Evolutionary conservation across 2,797 vertebrate species (phyloP), one percentile per base, ranked within the genome.

Genomic region (Cynopterus sphinx): DNA sequence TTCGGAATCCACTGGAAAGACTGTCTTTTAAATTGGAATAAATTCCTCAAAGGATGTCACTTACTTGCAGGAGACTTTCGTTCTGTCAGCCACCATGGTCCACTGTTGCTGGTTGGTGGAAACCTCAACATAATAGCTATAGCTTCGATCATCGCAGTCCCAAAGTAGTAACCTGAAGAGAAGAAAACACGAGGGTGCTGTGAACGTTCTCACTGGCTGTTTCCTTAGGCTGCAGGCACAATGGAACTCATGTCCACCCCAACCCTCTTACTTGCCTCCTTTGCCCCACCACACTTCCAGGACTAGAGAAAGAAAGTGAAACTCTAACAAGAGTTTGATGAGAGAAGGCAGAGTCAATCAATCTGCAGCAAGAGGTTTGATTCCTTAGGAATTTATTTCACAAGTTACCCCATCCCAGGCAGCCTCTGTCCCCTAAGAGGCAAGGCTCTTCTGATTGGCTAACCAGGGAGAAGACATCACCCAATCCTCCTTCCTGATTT

Each of bases 121-220:
- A 84, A 99, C 98, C 90, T 99, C 99, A 2, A 99, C 98, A 87
- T 99, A 99, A 97, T 99, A 99, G 92, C 99, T 99, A 96, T 99
- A 99, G 96, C 99, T 99, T 36, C 99, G 99, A 84, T 99, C 99
- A 24, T 99, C 99, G 94, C 99, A 99, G 98, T 99, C 99, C 99
- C 99, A 99, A 71, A 99, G 99, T 3, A 99, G 98, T 95, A 99
- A 98, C 98, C 99, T 99, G 97, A 6, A 55, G 39, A 95, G 49
- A 39, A 88, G 61, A 87, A 28, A 19, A 94, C 70, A 63, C 24
- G 5, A 53, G 49, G 55, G 90, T 83, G 49, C 15, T 71, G 46
- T 78, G 74, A 26, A 28, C 1, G 65, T 71, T 39, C 77, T 46
- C 11, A 57, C 41, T 49, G 77, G 39, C 51, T 51, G 16, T 51